Evolutionary conservation across 2,797 vertebrate genomes (phyloP), one percentile per base, ranked within the genome.

Genomic region (Moxostoma hubbsi): DNA sequence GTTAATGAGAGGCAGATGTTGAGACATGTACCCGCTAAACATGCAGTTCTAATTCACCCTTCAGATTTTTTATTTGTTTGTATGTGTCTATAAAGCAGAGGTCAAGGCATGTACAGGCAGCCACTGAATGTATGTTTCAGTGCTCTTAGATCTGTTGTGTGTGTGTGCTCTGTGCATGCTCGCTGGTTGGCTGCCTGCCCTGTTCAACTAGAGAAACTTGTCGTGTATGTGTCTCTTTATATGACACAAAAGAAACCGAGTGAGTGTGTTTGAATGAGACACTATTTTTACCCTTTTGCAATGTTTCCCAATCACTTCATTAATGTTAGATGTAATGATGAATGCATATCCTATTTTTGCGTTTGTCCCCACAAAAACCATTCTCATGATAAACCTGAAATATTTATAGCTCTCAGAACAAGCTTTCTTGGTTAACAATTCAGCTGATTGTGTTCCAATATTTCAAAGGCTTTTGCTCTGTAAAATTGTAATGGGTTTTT

Each of bases 191-290:
- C 64, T 50, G 11, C 59, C 64, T 50, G 11, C 59, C 83, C 77
- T 51, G 81, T 69, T 75, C n/a, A 78, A 81, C 84, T 51, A 65
- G 84, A 81, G 51, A 45, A 83, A 81, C 81, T 71, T 18, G 80
- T 80, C 68, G 18, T 54, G 54, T 46, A 46, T 58, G 45, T 47
- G 55, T 50, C 10, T 46, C 9, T 57, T 36, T 50, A 12, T 36
- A 24, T 67, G 46, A 9, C 7, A 67, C 1, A 65, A 47, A 51
- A 13, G n/a, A 1, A 49, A 16, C 36, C 7, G 6, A 10, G 55
- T 58, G 6, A 10, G 55, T 58, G 15, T 53, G 9, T 10, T 9
- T 11, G 11, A 58, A 16, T 58, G 11, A 53, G 24, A 78, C 24
- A 10, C 24, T 15, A 51, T 10, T 15, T 45, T 54, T 70, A 13